Evolutionary conservation across 2,113 vertebrate genomes (phyloP).

Genomic region (Cinclus cinclus): DNA sequence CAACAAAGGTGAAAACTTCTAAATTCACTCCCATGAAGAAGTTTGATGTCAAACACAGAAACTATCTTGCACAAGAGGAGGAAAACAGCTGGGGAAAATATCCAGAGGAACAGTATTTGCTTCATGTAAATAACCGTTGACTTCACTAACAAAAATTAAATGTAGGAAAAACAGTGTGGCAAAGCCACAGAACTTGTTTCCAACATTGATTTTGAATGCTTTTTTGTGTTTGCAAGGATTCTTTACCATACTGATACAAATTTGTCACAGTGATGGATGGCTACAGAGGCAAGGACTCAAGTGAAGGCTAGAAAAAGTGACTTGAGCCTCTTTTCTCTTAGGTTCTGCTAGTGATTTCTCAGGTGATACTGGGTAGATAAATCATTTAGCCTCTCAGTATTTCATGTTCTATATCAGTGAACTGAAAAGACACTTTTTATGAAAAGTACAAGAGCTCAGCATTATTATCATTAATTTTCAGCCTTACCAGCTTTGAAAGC

Average conservation of each 20-base stretch:
- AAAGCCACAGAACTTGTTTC: neutral
- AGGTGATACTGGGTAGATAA: neutral
- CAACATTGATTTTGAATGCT: neutral
- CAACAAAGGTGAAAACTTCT: neutral
- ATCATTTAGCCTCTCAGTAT: neutral
- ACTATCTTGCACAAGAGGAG: neutral
- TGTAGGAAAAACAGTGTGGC: neutral
- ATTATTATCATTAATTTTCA: neutral
- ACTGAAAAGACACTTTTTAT: neutral
- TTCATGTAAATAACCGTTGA: neutral
- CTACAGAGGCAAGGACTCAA: neutral
- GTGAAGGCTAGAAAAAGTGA: neutral
- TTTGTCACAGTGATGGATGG: neutral
- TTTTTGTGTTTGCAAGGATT: neutral
- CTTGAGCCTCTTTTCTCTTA: neutral
- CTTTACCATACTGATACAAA: neutral
- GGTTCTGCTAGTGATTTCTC: neutral
- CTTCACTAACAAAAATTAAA: neutral
- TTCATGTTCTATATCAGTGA: neutral
- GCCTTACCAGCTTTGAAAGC: neutral
- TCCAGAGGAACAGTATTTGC: neutral
- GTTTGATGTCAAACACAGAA: neutral
- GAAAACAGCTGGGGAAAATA: neutral
- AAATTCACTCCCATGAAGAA: neutral
- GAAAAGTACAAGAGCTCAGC: neutral